phyloP scores from a whole-genome alignment of 2,797 vertebrate species.

The Enteromius radiatus region DNA sequence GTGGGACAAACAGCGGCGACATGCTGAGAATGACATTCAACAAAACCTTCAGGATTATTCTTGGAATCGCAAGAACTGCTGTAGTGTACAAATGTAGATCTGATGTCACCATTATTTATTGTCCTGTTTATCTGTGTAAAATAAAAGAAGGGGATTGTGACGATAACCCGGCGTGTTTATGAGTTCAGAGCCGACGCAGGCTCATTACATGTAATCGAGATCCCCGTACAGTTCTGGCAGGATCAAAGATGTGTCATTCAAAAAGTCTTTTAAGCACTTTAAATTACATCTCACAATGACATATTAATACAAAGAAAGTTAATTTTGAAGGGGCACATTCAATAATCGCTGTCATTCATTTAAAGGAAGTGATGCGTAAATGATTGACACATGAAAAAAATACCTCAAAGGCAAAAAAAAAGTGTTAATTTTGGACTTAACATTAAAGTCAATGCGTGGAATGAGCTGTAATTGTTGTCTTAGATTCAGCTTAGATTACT shows the following conservation, averaged over 20 bases:
- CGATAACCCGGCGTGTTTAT: neutral
- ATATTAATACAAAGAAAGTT: conserved; percentile 11
- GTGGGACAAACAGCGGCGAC: conserved; percentile 18
- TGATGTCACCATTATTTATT: conserved; percentile 16
- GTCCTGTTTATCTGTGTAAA: neutral
- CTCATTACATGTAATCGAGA: conserved; percentile 14
- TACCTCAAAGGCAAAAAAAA: conserved; percentile 37
- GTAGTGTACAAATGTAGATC: conserved; percentile 8
- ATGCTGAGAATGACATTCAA: conserved; percentile 6
- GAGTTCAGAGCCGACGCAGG: neutral
- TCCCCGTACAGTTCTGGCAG: conserved; percentile 15
- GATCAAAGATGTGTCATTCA: conserved; percentile 6
- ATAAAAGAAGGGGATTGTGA: conserved; percentile 26
- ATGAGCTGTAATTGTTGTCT: neutral
- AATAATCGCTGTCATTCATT: conserved; percentile 21
- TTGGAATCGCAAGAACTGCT: neutral
- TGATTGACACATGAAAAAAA: conserved; percentile 18
- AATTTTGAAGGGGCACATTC: neutral
- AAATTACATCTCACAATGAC: conserved; percentile 10
- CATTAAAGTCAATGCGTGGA: neutral
- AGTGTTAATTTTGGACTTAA: conserved; percentile 1
- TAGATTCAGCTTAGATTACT: neutral
- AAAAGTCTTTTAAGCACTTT: conserved; percentile 4
- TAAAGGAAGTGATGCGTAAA: conserved; percentile 5
- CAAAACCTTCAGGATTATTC: conserved; percentile 18